Base-by-base conservation (phyloP, 2,888 invertebrate species). In the Pocota personata region DNA sequence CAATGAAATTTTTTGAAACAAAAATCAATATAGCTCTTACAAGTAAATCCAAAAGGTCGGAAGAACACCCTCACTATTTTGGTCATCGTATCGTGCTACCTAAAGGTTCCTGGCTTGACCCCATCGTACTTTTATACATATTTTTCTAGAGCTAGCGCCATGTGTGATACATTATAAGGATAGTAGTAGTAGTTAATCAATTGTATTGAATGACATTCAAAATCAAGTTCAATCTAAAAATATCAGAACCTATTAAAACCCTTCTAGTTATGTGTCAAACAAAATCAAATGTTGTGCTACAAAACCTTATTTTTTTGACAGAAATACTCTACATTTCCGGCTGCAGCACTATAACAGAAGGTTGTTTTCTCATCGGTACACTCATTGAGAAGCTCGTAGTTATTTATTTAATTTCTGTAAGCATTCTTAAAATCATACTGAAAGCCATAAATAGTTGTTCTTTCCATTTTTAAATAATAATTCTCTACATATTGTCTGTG, bases 361-460 rank as follows among this genome's bases (percentile, higher is more conserved):
- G 10, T 48, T 21, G 16, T 2, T 21, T 16, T 12, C 10, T 3
- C 16, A 46, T 21, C n/a, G 10, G n/a, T 27, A n/a, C 14, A 48
- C 5, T 27, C 50, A 35, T 4, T 27, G 6, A 52, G 27, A 21
- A 30, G 2, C 10, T 19, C 24, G 5, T 3, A 24, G 7, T 40
- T 24, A 8, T 43, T 12, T 14, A 14, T 14, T 43, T 24, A 30
- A 24, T 19, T 40, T 8, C 58, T 27, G 14, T 62, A n/a, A 62
- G 40, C 24, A 10, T 6, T 24, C 24, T 55, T 43, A 12, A 43
- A 62, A 40, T 62, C 60, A 27, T 27, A 40, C 35, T 46, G 7
- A 46, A 32, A 48, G 35, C 24, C 46, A 58, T 72, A 37, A 58
- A 60, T 48, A 48, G 55, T 35, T 14, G 24, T 7, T 57, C 43